Evolutionary conservation across 2,113 vertebrate species (phyloP), one percentile per base, ranked within the genome.

Genomic region (Takifugu flavidus): DNA sequence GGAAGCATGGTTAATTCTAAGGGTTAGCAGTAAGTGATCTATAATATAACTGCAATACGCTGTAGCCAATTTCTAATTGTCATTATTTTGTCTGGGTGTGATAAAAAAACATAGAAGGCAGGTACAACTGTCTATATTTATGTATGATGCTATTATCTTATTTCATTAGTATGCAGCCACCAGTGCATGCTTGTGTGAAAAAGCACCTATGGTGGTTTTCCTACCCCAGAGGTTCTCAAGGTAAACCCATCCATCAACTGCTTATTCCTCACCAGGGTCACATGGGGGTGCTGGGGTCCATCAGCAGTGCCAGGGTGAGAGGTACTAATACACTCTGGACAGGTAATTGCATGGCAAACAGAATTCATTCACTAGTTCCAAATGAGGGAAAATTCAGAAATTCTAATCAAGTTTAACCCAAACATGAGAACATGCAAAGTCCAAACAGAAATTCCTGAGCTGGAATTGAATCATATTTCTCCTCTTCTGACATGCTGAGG

Each of bases 401-500:
- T 20, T 20, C 20, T 20, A 20, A 20, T 20, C 20, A 20, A 20
- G 20, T 20, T 20, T 20, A 20, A 20, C 20, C 20, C 20, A 20
- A 20, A 20, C 20, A 20, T 20, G 20, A 20, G 20, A 20, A 20
- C 20, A 20, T 20, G 20, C 56, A 64, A 77, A 75, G 56, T 66
- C 51, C 51, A 62, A 84, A 71, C 13, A 49, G 2, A 6, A 13
- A 20, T 20, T 20, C 20, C 20, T 20, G 20, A 20, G 20, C 20
- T 20, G 20, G 20, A 20, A 20, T 20, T 20, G 20, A 20, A 53
- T 60, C n/a, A 49, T 65, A 60, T 72, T 61, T 58, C 59, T 56
- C 1, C 67, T 77, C 72, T 34, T 76, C 68, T 87, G 77, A 79
- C 74, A 83, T 80, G 73, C 61, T 83, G 88, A 87, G 79, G 72